phyloP scores from a whole-genome alignment of 2,888 invertebrate species.

The Phymatocera aterrima region DNA sequence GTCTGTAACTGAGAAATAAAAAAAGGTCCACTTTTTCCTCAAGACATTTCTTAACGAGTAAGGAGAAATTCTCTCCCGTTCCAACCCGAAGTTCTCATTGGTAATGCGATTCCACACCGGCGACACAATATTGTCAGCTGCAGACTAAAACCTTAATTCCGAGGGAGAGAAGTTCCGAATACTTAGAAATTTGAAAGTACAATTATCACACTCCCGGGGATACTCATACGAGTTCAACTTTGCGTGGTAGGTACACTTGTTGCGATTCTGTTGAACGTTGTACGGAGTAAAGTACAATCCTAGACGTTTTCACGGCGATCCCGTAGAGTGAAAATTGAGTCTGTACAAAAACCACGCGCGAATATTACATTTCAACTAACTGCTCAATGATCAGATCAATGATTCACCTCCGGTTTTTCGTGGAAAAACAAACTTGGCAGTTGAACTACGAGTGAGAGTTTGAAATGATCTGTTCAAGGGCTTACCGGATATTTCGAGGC shows the following conservation, averaged over 20 bases:
- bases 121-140: not conserved
- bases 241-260: slow-evolving; percentile 7
- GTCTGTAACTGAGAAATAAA: not conserved
- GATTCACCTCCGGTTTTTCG: not conserved
- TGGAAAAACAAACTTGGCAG: not conserved
- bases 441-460: slow-evolving; percentile 3
- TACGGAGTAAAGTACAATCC: not conserved
- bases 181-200: not conserved
- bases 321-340: not conserved
- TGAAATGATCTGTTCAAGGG: slow-evolving; percentile 11
- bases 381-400: not conserved
- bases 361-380: not conserved
- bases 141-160: not conserved
- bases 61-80: not conserved
- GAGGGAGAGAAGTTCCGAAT: not conserved
- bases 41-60: not conserved
- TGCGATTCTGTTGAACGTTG: slow-evolving; percentile 21
- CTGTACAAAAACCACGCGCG: not conserved
- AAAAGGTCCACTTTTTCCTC: not conserved
- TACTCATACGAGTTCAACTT: not conserved
- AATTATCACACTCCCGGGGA: slow-evolving; percentile 6
- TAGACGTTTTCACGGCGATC: not conserved
- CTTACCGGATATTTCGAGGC: not conserved
- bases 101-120: not conserved
- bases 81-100: not conserved